Evolutionary conservation across 2,797 vertebrate species (phyloP), one percentile per base, ranked within the genome.

Genomic region (Novumbra hubbsi): DNA sequence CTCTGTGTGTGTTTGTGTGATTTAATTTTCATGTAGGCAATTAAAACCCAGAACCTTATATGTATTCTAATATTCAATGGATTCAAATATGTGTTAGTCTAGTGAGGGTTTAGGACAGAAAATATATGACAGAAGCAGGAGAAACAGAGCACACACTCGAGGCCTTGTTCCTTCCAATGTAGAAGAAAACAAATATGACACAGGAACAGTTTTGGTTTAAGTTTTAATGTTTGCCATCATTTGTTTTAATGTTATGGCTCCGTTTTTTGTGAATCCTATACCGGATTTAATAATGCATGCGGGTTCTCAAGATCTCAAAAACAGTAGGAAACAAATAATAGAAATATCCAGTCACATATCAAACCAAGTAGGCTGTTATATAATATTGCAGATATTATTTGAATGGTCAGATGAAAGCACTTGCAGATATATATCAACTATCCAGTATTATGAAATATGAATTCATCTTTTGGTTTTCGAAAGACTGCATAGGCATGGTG

Each of bases 1-100:
- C 24, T 28, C 45, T 27, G 38, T 70, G 21, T 49, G 52, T 68
- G 49, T 50, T 30, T 71, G 55, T 66, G 16, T 68, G 38, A 32
- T 27, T 30, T 30, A 52, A 48, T 28, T 17, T 70, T 3, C 55
- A 60, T 60, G 21, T 45, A 45, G 41, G 41, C 8, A 7, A 6
- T 55, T 55, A 17, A n/a, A 15, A n/a, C 17, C 52, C 24, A 24
- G 1, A 60, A 12, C 11, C 24, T n/a, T 24, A 11, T 60, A 4
- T 60, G 6, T n/a, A 52, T n/a, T 5, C 17, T 52, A n/a, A 57
- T 57, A 8, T 24, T 57, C 9, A 57, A 57, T 12, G 55, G 55
- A 52, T 52, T 52, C 4, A n/a, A 55, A n/a, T 17, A 21, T 7
- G 9, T 2, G 52, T 55, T 5, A 1, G 15, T 55, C 7, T 55